Evolutionary conservation across 2,113 vertebrate species (phyloP).

Genomic region (Micromys minutus): DNA sequence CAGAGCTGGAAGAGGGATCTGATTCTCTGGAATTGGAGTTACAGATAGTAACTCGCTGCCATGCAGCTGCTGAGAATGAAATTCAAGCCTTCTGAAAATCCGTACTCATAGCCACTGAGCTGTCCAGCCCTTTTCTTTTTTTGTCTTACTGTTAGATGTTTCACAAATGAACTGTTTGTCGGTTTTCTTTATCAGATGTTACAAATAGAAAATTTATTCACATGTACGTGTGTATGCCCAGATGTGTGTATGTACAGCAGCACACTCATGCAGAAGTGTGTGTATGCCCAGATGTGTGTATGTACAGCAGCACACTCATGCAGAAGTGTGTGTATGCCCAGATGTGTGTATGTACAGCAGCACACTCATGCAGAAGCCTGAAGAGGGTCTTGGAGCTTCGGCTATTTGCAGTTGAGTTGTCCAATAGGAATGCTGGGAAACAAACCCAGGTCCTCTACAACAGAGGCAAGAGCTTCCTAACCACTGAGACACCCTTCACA

Average conservation of each 20-base stretch:
- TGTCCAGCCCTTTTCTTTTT: neutral
- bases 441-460: neutral
- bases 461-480: neutral
- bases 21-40: neutral
- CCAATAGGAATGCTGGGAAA: neutral
- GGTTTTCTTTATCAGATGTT: neutral
- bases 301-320: too few relatives aligned
- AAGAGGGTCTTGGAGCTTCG: neutral
- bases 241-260: neutral
- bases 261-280: too few relatives aligned
- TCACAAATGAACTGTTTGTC: constrained; percentile 17
- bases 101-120: neutral
- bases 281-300: too few relatives aligned
- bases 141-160: neutral
- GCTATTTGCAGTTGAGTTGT: neutral
- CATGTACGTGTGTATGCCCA: neutral
- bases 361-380: too few relatives aligned
- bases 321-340: too few relatives aligned
- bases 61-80: neutral
- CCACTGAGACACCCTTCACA: neutral
- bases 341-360: too few relatives aligned
- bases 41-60: neutral
- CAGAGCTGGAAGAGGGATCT: neutral
- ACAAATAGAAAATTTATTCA: neutral
- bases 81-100: neutral